Evolutionary conservation across 2,888 invertebrate species (phyloP).

Genomic region (Ennomos quercinarius): DNA sequence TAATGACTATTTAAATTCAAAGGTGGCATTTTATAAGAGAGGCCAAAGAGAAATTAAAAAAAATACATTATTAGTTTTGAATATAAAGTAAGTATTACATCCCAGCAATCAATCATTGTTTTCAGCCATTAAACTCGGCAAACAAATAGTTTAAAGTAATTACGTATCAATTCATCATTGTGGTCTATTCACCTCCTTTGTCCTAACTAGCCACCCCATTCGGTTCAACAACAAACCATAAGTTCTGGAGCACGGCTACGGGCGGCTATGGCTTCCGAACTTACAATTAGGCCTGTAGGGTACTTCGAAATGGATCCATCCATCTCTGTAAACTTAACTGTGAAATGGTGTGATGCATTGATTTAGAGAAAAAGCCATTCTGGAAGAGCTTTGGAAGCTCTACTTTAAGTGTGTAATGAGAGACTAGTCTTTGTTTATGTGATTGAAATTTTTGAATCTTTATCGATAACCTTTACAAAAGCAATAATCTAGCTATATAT

Average conservation of each 20-base stretch:
- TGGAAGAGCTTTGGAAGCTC: conserved; percentile 21
- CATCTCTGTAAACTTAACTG: conserved; percentile 66
- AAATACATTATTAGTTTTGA: no score
- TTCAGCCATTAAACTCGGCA: not conserved
- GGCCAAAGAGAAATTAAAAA: no score
- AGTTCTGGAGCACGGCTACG: conserved; percentile 31
- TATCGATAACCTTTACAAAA: no score
- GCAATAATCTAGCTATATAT: no score
- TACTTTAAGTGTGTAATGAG: no score
- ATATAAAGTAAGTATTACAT: no score
- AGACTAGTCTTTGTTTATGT: no score
- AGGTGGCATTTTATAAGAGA: no score
- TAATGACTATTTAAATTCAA: no score
- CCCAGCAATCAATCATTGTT: no score
- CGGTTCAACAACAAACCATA: conserved; percentile 44
- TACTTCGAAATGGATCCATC: conserved; percentile 68
- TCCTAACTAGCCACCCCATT: conserved; percentile 30
- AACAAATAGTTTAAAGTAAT: conserved; percentile 19
- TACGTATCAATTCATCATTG: conserved; percentile 28
- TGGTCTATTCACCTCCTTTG: conserved; percentile 8
- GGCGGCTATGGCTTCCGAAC: conserved; percentile 45
- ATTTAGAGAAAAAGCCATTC: conserved; percentile 33
- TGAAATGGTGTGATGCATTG: conserved; percentile 51
- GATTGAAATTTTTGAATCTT: no score
- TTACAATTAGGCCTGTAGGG: conserved; percentile 60